Evolutionary conservation across 2,797 vertebrate genomes (phyloP).

Genomic region (Iguana delicatissima): DNA sequence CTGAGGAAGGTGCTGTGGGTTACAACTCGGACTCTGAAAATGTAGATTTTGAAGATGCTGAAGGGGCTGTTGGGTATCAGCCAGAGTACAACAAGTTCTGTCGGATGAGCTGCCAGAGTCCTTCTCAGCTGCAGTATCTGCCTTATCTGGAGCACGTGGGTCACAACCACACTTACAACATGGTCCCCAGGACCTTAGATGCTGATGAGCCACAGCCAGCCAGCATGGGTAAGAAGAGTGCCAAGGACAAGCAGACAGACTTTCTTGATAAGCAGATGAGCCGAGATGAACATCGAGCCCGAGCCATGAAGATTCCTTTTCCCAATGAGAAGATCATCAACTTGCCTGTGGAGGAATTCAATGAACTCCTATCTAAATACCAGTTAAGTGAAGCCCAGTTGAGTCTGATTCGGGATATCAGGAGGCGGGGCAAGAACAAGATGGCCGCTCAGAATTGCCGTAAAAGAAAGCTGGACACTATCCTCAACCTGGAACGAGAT

Average conservation of each 20-base stretch:
- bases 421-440: slow-evolving; percentile 97
- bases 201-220: slow-evolving; percentile 84
- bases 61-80: slow-evolving; percentile 95
- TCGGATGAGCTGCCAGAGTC: slow-evolving; percentile 98
- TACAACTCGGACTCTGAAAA: slow-evolving; percentile 98
- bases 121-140: slow-evolving; percentile 89
- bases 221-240: slow-evolving; percentile 82
- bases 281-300: slow-evolving; percentile 93
- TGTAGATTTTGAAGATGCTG: slow-evolving; percentile 87
- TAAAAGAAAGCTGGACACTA: slow-evolving; percentile 97
- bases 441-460: slow-evolving; percentile 99
- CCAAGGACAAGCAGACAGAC: slow-evolving; percentile 87
- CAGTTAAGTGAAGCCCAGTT: slow-evolving; percentile 96
- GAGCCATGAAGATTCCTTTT: slow-evolving; percentile 98
- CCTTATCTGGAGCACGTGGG: slow-evolving; percentile 93
- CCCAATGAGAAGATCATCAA: slow-evolving; percentile 99
- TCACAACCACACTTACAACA: slow-evolving; percentile 98
- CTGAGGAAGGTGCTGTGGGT: slow-evolving; percentile 97
- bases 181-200: slow-evolving; percentile 85
- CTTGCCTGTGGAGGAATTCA: slow-evolving; percentile 98
- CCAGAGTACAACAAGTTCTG: slow-evolving; percentile 96
- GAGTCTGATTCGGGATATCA: slow-evolving; percentile 95
- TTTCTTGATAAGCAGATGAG: slow-evolving; percentile 94
- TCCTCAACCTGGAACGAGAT: slow-evolving; percentile 95
- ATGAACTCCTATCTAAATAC: slow-evolving; percentile 96